Evolutionary conservation across 1,140 invertebrate genomes (phyloP), one percentile per base, ranked within the genome.

Genomic region (Micrasema longulum): DNA sequence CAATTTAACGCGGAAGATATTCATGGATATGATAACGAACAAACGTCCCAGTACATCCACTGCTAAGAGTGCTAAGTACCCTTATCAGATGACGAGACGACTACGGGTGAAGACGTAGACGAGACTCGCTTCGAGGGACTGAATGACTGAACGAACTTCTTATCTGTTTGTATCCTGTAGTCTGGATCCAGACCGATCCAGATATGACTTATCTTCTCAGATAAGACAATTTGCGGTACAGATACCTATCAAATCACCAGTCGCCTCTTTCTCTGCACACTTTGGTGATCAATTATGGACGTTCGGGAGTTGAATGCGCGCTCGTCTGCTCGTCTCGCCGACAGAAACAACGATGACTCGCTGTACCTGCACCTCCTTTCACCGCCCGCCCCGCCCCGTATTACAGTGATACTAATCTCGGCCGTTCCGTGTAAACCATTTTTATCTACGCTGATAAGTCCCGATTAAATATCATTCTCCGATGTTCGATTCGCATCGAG

Each of bases 391-490:
- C 20, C 50, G 10, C 50, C 1, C 20, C 11, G 14, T 11, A n/a
- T n/a, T n/a, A 11, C 11, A 43, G 43, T n/a, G n/a, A n/a, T 47
- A 6, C 43, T 10, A n/a, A 16, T 14, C 26, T 7, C 7, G 26
- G 26, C 26, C 2, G 26, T 31, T 4, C 26, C 26, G 7, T 31
- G 26, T 31, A 23, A 53, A 31, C 26, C 52, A 9, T n/a, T 18
- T 36, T 57, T 60, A 60, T 60, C 55, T 60, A 12, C 35, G 16
- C 55, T 60, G 55, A 60, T 60, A 60, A 60, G 55, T 38, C 35
- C 36, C 55, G 55, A 60, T 60, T 18, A n/a, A 60, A 4, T 31
- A 31, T 31, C 7, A 31, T 60, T 38, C 31, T 38, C 31, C 36
- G 55, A 60, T 60, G 2, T 22, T 60, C 55, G 36, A 60, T 60